Evolutionary conservation across 1,140 invertebrate genomes (phyloP), one percentile per base, ranked within the genome.

Genomic region (Drosophila ohnishii): DNA sequence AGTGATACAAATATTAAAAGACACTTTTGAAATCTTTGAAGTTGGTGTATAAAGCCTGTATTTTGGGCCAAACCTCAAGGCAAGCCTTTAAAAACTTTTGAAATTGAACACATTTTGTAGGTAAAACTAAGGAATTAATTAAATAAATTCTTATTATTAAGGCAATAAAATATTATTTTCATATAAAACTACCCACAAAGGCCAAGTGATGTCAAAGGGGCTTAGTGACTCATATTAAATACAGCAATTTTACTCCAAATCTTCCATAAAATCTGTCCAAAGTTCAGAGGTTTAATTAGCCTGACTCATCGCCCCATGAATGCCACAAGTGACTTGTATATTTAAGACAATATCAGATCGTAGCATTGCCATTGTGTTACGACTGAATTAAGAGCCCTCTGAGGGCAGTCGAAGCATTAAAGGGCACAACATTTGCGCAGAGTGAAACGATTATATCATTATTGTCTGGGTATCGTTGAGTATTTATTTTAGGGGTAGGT

Each of bases 391-490:
- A 65, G 28, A 47, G 63, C 32, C 22, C 2, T 60, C 53, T 39
- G 22, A 53, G 40, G 58, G 32, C 59, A 74, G 10, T 63, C 51
- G 67, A 37, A 73, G 70, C 70, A 64, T 65, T 75, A 75, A 75
- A 75, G 73, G 73, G 73, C 73, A 56, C 60, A 73, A 42, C 40
- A 51, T 53, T 75, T 64, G 53, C 53, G 55, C 60, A 75, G 37
- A 73, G 25, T 32, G 35, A 47, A 60, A 63, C 51, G 72, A 74
- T 74, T 73, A 61, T 60, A 53, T 70, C 66, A 73, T 64, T 64
- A 61, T 19, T 35, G 62, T 61, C n/a, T 30, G 2, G 25, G 32
- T 22, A 22, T n/a, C 39, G 16, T 44, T 72, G 42, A 16, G 22
- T 61, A 32, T 19, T 19, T 47, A 25, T 57, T 50, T 40, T 34